Evolutionary conservation across 1,140 invertebrate genomes (phyloP).

Genomic region (Planococcus citri): DNA sequence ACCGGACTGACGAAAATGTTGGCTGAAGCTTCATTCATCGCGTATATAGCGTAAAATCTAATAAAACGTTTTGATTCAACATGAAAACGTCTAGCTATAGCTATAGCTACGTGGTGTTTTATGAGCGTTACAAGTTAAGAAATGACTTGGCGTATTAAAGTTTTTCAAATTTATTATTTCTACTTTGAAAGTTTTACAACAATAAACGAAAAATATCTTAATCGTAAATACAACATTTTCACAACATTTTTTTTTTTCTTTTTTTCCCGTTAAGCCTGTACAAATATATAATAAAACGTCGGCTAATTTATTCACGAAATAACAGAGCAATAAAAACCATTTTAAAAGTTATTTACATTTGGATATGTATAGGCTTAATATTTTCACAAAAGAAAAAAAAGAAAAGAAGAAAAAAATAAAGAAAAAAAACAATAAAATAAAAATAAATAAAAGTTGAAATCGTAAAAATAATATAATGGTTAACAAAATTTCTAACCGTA

Average conservation of each 20-base stretch:
- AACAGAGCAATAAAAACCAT: slow-evolving; percentile 7
- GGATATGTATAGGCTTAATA: slow-evolving; percentile 14
- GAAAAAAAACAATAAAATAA: background rate
- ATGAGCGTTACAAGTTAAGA: no score
- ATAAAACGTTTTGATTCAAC: background rate
- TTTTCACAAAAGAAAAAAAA: background rate
- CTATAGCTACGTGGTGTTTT: background rate
- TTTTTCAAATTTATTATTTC: slow-evolving; percentile 8
- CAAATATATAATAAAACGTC: slow-evolving; percentile 8
- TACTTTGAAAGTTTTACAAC: slow-evolving; percentile 7
- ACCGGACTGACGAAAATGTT: no score
- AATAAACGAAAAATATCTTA: slow-evolving; percentile 8
- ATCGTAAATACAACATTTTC: slow-evolving; percentile 7
- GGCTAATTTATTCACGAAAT: slow-evolving; percentile 3
- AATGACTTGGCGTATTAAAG: background rate
- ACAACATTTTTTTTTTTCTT: slow-evolving; percentile 2
- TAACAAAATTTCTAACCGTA: slow-evolving; percentile 2
- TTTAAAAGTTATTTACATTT: background rate
- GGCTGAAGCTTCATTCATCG: no score
- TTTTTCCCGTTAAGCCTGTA: background rate
- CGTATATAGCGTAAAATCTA: background rate
- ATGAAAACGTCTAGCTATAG: background rate
- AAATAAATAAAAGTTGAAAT: background rate
- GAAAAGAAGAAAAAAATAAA: no score
- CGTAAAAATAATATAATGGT: slow-evolving; percentile 10